A percentile compares a stretch with the other conserved stretches of the same genome.
Evolutionary conservation across 2,113 vertebrate species (phyloP).

Genomic region (Monopterus albus): DNA sequence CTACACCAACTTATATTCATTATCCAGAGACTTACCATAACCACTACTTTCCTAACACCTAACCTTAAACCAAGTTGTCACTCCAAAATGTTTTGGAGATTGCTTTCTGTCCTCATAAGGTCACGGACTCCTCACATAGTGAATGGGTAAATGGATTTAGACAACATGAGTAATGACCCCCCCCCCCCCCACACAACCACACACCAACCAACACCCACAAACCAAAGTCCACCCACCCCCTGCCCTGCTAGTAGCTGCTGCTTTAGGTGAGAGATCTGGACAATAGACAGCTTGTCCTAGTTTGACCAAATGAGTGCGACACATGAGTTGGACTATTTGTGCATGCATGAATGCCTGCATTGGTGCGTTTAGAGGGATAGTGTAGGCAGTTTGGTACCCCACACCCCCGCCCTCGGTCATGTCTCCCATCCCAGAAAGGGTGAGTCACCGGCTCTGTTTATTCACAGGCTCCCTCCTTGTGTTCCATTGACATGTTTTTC

Average conservation of each 20-base stretch:
- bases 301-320: slow-evolving; percentile 35
- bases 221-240: slow-evolving; percentile 62
- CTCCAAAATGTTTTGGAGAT: too few species aligned
- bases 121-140: too few species aligned
- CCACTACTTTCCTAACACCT: too few species aligned
- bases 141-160: too few species aligned
- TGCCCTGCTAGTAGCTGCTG: slow-evolving; percentile 43
- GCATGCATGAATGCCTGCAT: slow-evolving; percentile 64
- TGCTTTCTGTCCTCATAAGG: too few species aligned
- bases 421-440: slow-evolving; percentile 75
- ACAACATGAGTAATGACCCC: too few species aligned
- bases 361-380: slow-evolving; percentile 55
- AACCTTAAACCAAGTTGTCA: too few species aligned
- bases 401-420: slow-evolving; percentile 64
- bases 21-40: too few species aligned
- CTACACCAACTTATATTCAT: too few species aligned
- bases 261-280: slow-evolving; percentile 62
- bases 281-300: slow-evolving; percentile 72
- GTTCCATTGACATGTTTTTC: slow-evolving; percentile 80
- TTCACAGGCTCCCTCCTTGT: slow-evolving; percentile 75
- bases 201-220: too few species aligned
- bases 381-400: slow-evolving; percentile 57
- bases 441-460: slow-evolving; percentile 80
- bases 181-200: too few species aligned
- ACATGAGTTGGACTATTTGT: slow-evolving; percentile 52